These are phyloP conservation scores for Nyctibius bracteatus DNA, from an alignment of 2,113 vertebrate genomes.

Conservation along the genomic window DNA sequence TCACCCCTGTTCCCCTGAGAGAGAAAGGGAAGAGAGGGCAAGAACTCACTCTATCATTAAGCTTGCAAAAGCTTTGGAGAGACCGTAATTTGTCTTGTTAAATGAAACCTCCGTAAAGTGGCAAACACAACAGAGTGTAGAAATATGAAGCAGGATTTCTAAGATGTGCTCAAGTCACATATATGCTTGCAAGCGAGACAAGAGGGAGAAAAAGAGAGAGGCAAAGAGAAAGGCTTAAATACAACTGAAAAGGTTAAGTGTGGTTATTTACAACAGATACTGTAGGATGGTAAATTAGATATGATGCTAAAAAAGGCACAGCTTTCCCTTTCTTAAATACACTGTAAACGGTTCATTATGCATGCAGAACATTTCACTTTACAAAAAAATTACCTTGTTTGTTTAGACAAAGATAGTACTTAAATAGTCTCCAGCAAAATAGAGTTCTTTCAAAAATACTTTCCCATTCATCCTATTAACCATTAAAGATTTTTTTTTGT, in stretches of 20 bases:
- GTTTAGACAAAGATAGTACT: constrained; percentile 99
- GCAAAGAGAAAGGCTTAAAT: constrained; percentile 85
- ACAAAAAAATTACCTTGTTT: constrained; percentile 94
- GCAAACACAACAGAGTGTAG: not conserved
- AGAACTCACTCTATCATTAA: not conserved
- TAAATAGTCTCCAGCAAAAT: constrained; percentile 99
- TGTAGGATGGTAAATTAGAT: constrained; percentile 95
- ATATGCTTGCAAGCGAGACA: constrained; percentile 58
- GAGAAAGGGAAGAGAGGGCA: not conserved
- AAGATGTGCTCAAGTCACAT: constrained; percentile 46
- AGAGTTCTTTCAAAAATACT: constrained; percentile 99
- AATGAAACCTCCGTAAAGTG: constrained; percentile 45
- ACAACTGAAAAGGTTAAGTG: constrained; percentile 83
- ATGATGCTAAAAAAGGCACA: constrained; percentile 99
- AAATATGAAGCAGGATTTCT: constrained; percentile 42
- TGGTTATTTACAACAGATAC: constrained; percentile 98
- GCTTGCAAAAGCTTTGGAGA: constrained; percentile 28
- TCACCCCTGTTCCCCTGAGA: not conserved
- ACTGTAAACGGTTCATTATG: constrained; percentile 99
- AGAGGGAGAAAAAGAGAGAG: constrained; percentile 51
- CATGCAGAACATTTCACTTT: constrained; percentile 99
- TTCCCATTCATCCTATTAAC: constrained; percentile 96
- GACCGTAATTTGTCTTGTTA: constrained; percentile 15
- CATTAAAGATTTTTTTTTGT: constrained; percentile 83
- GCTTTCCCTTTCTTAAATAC: constrained; percentile 99